phyloP scores from a whole-genome alignment of 1,140 invertebrate species.

The Drosophila gunungcola region DNA sequence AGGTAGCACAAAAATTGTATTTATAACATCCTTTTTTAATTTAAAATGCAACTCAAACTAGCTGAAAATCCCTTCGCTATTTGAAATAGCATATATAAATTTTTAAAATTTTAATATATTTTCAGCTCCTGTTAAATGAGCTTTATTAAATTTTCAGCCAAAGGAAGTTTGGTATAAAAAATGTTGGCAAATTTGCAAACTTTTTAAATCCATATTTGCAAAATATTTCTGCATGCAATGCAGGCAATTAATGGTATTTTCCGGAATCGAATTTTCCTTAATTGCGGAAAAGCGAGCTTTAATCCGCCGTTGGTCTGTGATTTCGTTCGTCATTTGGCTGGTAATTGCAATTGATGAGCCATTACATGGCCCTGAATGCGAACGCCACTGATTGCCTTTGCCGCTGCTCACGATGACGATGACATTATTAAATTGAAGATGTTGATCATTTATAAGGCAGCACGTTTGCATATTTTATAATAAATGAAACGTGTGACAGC shows the following conservation, averaged over 20 bases:
- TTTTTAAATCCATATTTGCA: not conserved
- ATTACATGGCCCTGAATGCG: conserved; percentile 21
- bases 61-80: not conserved
- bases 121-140: not conserved
- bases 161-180: not conserved
- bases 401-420: conserved; percentile 46
- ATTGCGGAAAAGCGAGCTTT: conserved; percentile 50
- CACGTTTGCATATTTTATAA: conserved; percentile 78
- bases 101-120: no score
- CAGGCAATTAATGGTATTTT: conserved; percentile 39
- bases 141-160: not conserved
- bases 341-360: conserved; percentile 53
- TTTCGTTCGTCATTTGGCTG: conserved; percentile 36
- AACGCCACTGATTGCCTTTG: conserved; percentile 36
- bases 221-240: conserved; percentile 28
- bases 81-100: not conserved
- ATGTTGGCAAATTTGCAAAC: not conserved
- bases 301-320: conserved; percentile 24
- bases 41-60: no score
- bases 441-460: conserved; percentile 64
- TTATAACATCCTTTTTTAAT: no score
- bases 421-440: conserved; percentile 75
- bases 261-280: conserved; percentile 42
- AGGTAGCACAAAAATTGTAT: no score
- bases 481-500: conserved; percentile 81